Conservation (phyloP, 2,888 invertebrate species). For the Dysmachus trigonus region DNA sequence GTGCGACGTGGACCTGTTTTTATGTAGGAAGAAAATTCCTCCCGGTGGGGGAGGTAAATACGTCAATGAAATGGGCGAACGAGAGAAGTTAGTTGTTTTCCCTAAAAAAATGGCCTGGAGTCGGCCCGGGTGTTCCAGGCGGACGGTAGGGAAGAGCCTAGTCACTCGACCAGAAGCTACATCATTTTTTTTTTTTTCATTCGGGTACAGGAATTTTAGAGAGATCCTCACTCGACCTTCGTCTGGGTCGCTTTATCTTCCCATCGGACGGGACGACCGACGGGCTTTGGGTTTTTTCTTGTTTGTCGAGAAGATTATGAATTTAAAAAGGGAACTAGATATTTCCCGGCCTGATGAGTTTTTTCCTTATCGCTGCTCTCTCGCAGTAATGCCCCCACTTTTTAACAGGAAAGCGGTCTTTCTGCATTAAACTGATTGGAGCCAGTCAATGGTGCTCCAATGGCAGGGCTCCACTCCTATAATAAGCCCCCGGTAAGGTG, state of each 20-base stretch:
- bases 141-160: neutral
- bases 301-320: conserved; percentile 35
- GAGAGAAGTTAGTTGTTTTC: conserved; percentile 27
- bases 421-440: conserved; percentile 28
- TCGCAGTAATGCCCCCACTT: conserved; percentile 13
- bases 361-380: conserved; percentile 24
- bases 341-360: conserved; percentile 34
- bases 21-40: neutral
- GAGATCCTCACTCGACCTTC: conserved; percentile 37
- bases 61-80: conserved; percentile 16
- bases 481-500: neutral
- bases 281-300: neutral
- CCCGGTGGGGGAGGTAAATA: conserved; percentile 14
- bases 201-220: conserved; percentile 11
- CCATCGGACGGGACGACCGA: conserved; percentile 12
- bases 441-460: neutral
- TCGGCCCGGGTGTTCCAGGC: neutral
- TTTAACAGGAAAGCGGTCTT: neutral
- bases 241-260: conserved; percentile 36
- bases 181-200: neutral
- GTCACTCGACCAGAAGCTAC: neutral
- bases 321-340: conserved; percentile 27
- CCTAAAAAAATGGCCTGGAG: conserved; percentile 20
- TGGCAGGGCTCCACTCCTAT: neutral
- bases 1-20: conserved; percentile 1